These are phyloP conservation scores for Balearica regulorum DNA, from an alignment of 2,797 vertebrate genomes.

Conservation along the genomic window DNA sequence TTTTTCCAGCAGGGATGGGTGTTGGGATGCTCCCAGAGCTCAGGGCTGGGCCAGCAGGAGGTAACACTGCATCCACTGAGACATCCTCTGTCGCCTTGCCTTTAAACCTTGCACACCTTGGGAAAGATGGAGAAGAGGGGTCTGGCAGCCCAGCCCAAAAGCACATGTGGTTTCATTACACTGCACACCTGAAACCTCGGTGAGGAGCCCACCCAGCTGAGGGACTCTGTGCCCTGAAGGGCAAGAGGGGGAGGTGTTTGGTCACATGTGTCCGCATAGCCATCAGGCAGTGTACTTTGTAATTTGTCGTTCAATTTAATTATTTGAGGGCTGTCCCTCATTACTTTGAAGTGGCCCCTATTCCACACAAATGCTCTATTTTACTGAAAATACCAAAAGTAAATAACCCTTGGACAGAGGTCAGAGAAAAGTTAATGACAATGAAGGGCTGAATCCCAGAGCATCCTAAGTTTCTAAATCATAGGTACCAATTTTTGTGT, in stretches of 20 bases:
- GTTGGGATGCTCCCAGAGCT: not conserved
- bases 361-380: not conserved
- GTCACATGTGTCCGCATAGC: not conserved
- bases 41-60: not conserved
- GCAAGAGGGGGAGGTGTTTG: not conserved
- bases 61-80: fast-evolving
- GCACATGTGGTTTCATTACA: fast-evolving
- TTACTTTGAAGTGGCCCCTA: not conserved
- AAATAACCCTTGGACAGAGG: not conserved
- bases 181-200: not conserved
- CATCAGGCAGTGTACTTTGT: not conserved
- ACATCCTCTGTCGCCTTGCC: not conserved
- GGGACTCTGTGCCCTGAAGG: not conserved
- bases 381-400: not conserved
- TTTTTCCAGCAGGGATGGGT: not conserved
- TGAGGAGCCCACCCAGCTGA: not conserved
- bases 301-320: not conserved
- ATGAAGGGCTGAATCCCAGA: not conserved
- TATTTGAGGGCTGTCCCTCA: not conserved
- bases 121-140: not conserved
- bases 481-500: not conserved
- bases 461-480: not conserved
- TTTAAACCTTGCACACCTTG: not conserved
- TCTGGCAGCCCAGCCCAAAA: not conserved
- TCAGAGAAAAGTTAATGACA: not conserved